Evolutionary conservation across 1,140 invertebrate genomes (phyloP).

Genomic region (Zaprionus davidi): DNA sequence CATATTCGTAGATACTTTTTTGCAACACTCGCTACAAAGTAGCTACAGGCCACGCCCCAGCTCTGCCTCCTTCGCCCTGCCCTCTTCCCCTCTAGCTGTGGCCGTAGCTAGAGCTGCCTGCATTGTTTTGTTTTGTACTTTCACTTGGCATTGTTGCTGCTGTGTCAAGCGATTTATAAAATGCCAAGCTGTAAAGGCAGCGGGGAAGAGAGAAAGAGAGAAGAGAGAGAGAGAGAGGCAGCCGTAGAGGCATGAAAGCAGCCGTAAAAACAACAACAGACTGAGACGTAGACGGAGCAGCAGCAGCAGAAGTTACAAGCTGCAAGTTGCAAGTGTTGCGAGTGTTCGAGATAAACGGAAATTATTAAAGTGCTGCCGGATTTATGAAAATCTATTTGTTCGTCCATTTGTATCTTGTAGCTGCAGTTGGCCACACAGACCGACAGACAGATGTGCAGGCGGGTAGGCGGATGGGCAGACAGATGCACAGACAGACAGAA

Average conservation of each 20-base stretch:
- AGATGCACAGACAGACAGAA: not conserved
- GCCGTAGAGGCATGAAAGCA: slow-evolving; percentile 44
- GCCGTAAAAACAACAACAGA: slow-evolving; percentile 60
- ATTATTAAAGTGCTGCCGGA: slow-evolving; percentile 81
- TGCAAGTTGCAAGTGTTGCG: slow-evolving; percentile 61
- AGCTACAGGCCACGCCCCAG: slow-evolving; percentile 32
- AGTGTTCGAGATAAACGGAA: slow-evolving; percentile 75
- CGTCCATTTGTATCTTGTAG: slow-evolving; percentile 32
- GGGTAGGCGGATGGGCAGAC: not conserved
- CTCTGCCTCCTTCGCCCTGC: not conserved
- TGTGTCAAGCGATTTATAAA: slow-evolving; percentile 82
- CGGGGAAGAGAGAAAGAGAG: not conserved
- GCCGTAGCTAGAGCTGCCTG: slow-evolving; percentile 37
- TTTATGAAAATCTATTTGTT: slow-evolving; percentile 68
- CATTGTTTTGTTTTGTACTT: slow-evolving; percentile 79
- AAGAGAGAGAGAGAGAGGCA: not conserved
- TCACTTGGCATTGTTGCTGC: slow-evolving; percentile 49
- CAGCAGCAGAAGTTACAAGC: slow-evolving; percentile 1
- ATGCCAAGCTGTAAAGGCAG: slow-evolving; percentile 53
- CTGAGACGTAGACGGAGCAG: slow-evolving; percentile 7
- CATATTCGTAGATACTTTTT: slow-evolving; percentile 69
- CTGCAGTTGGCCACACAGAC: slow-evolving; percentile 32
- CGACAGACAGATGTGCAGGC: not conserved
- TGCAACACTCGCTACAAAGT: slow-evolving; percentile 62
- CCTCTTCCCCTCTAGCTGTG: not conserved